Percentiles rank a stretch among this genome's conserved stretches.
These are phyloP conservation scores for Dolichotis patagonum DNA, from an alignment of 2,113 vertebrate species.

Conservation along the genomic window DNA sequence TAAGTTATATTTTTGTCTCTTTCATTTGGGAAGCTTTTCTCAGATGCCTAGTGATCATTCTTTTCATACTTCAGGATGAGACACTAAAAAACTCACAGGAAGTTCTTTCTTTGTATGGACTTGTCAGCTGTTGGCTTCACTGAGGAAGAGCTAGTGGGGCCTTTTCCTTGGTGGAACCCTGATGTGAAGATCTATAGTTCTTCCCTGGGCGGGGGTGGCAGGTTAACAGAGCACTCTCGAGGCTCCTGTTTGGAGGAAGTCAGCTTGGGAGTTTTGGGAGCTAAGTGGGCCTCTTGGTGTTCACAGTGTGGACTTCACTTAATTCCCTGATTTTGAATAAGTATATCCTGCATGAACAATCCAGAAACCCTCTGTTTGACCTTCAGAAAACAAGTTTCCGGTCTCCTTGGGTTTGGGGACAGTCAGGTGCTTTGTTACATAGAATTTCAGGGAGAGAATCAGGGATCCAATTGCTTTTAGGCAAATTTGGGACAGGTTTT, in stretches of 20 bases:
- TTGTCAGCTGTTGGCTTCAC: neutral
- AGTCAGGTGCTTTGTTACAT: neutral
- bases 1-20: neutral
- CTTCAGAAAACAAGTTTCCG: neutral
- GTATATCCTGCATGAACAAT: neutral
- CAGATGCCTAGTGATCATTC: neutral
- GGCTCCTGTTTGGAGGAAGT: neutral
- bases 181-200: neutral
- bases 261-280: neutral
- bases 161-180: neutral
- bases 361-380: neutral
- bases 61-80: neutral
- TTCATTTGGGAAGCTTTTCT: neutral
- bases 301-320: neutral
- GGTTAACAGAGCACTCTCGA: neutral
- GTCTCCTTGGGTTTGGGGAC: neutral
- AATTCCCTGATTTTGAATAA: neutral
- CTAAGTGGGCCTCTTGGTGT: neutral
- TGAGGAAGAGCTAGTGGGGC: neutral
- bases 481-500: neutral
- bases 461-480: neutral
- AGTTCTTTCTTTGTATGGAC: too few relatives aligned
- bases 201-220: neutral
- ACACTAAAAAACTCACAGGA: too few relatives aligned
- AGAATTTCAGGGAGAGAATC: neutral